A percentile compares a stretch with the other conserved stretches of the same genome.
Evolutionary conservation across 2,113 vertebrate species (phyloP).

Genomic region (Cochlearius cochlearius): DNA sequence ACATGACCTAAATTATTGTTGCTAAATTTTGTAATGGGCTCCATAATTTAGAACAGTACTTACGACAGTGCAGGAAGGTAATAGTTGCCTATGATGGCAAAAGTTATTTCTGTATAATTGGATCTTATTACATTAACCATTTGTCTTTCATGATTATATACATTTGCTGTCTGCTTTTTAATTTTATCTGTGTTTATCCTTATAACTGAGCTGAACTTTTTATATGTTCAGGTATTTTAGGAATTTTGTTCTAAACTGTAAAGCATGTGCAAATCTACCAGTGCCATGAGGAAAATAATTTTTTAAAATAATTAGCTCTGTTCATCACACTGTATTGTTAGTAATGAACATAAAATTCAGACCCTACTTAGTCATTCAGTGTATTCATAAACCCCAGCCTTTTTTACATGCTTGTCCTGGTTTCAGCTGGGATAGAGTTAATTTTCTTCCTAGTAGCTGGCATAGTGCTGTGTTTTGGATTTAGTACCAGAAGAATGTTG

Average conservation of each 20-base stretch:
- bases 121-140: not conserved
- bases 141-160: not conserved
- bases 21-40: not conserved
- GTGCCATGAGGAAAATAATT: not conserved
- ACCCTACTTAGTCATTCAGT: not conserved
- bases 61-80: not conserved
- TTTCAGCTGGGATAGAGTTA: too few relatives aligned
- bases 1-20: not conserved
- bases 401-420: not conserved
- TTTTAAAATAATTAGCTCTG: not conserved
- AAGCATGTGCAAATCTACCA: not conserved
- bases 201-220: not conserved
- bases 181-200: not conserved
- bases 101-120: not conserved
- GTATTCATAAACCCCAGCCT: not conserved
- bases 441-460: too few relatives aligned
- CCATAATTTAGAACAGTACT: not conserved
- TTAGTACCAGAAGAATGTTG: too few relatives aligned
- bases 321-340: not conserved
- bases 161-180: not conserved
- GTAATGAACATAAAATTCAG: not conserved
- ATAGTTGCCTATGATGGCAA: not conserved
- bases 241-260: not conserved
- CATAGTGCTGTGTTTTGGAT: too few relatives aligned
- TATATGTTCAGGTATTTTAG: not conserved